Conservation (phyloP, 2,888 invertebrate genomes). For the Ophion obscuratus region DNA sequence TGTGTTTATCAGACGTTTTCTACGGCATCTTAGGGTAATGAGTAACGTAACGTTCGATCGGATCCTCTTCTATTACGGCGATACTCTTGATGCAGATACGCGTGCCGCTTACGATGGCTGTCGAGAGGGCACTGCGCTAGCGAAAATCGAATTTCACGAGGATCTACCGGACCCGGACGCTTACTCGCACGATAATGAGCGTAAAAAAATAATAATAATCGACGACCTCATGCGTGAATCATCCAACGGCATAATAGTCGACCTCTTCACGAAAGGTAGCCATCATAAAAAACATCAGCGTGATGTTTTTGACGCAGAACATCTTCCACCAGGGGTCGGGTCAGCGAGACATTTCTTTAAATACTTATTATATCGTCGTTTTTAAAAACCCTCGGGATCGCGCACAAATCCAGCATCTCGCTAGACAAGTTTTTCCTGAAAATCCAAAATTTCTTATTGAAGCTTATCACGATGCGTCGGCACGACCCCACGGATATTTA, state of each 20-base stretch:
- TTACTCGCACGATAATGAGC: slow-evolving; percentile 36
- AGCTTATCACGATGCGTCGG: no score
- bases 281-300: slow-evolving; percentile 64
- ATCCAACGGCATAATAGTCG: background rate
- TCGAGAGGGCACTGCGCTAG: no score
- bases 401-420: slow-evolving; percentile 57
- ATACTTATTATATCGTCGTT: slow-evolving; percentile 60
- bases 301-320: slow-evolving; percentile 34
- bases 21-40: background rate
- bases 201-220: slow-evolving; percentile 23
- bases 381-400: slow-evolving; percentile 64
- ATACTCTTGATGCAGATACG: background rate
- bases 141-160: slow-evolving; percentile 55
- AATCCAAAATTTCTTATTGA: slow-evolving; percentile 57
- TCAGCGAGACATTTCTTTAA: slow-evolving; percentile 59
- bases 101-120: no score
- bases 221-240: slow-evolving; percentile 41
- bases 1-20: background rate
- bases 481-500: no score
- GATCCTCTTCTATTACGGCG: slow-evolving; percentile 60
- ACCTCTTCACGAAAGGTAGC: slow-evolving; percentile 24
- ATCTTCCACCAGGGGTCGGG: slow-evolving; percentile 23
- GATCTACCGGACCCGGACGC: slow-evolving; percentile 6
- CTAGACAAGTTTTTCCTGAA: slow-evolving; percentile 61
- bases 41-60: slow-evolving; percentile 56